A percentile compares a stretch with the other conserved stretches of the same genome.
These are phyloP conservation scores for Zoanthus gigantus DNA, from an alignment of 92 coral and sea anemone species.

Conservation along the genomic window DNA sequence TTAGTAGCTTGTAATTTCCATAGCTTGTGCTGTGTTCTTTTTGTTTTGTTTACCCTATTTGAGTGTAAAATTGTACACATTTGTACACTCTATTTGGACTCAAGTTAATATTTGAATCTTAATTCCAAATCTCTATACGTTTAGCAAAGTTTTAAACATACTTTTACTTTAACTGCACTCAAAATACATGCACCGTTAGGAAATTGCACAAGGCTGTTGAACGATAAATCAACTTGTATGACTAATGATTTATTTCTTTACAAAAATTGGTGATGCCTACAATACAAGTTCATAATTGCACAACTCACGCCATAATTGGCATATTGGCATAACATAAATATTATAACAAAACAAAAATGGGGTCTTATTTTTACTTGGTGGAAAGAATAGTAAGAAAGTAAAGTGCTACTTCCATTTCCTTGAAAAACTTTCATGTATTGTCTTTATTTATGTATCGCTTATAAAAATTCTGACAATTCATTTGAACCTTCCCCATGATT, in stretches of 20 bases:
- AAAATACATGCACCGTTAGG: conserved; percentile 23
- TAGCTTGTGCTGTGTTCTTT: too few species aligned
- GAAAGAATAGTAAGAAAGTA: background rate
- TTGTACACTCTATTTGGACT: too few species aligned
- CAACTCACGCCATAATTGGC: conserved; percentile 26
- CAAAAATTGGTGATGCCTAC: conserved; percentile 4
- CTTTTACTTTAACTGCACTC: too few species aligned
- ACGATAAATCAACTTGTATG: background rate
- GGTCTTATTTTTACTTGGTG: conserved; percentile 13
- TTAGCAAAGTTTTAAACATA: too few species aligned
- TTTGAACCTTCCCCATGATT: too few species aligned
- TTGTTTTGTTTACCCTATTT: too few species aligned
- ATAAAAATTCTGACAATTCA: background rate
- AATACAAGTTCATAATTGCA: conserved; percentile 12
- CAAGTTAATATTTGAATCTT: too few species aligned
- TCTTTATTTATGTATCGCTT: background rate
- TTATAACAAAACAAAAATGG: background rate
- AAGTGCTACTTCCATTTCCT: background rate
- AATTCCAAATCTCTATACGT: too few species aligned
- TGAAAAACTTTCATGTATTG: background rate
- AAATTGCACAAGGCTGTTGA: background rate
- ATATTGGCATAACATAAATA: too few species aligned
- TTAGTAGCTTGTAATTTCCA: too few species aligned
- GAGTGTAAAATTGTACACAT: too few species aligned
- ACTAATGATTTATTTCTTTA: background rate